phyloP scores from a whole-genome alignment of 2,797 vertebrate genomes.

The Aeoliscus strigatus region DNA sequence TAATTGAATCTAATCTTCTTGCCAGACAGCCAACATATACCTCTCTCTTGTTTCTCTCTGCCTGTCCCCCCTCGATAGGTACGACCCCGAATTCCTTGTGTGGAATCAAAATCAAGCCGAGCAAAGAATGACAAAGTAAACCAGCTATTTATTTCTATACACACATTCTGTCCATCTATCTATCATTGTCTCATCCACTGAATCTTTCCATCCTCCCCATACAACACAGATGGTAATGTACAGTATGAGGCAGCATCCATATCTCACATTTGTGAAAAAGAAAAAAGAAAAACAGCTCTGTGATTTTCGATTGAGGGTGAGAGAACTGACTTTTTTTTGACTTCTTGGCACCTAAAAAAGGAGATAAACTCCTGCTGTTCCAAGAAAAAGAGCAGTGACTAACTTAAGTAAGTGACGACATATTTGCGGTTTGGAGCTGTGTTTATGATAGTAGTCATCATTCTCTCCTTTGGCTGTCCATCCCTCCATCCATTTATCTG shows the following conservation, averaged over 20 bases:
- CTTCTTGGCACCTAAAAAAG: constrained; percentile 1
- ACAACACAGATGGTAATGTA: constrained; percentile 40
- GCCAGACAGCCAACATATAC: constrained; percentile 75
- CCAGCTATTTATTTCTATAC: constrained; percentile 75
- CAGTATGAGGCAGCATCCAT: constrained; percentile 46
- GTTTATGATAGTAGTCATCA: constrained; percentile 30
- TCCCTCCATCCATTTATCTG: constrained; percentile 32
- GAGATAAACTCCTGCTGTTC: too few relatives aligned
- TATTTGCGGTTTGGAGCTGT: too few relatives aligned
- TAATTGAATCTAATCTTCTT: constrained; percentile 64
- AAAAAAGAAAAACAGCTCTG: too few relatives aligned
- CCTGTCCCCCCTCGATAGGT: constrained; percentile 84
- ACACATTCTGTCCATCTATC: constrained; percentile 62
- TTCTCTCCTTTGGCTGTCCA: constrained; percentile 51
- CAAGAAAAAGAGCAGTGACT: too few relatives aligned
- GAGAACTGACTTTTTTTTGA: too few relatives aligned
- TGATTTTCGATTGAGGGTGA: not conserved
- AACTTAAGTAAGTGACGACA: too few relatives aligned
- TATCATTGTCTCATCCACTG: constrained; percentile 65
- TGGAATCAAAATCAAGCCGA: constrained; percentile 89
- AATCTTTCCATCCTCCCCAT: constrained; percentile 58
- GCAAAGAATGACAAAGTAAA: constrained; percentile 89
- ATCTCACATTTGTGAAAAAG: constrained; percentile 59
- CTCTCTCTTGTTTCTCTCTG: constrained; percentile 78
- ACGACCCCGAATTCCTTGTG: constrained; percentile 85